These are phyloP conservation scores for Rotaria macrura DNA, from an alignment of 2,888 invertebrate genomes.

Conservation along the genomic window DNA sequence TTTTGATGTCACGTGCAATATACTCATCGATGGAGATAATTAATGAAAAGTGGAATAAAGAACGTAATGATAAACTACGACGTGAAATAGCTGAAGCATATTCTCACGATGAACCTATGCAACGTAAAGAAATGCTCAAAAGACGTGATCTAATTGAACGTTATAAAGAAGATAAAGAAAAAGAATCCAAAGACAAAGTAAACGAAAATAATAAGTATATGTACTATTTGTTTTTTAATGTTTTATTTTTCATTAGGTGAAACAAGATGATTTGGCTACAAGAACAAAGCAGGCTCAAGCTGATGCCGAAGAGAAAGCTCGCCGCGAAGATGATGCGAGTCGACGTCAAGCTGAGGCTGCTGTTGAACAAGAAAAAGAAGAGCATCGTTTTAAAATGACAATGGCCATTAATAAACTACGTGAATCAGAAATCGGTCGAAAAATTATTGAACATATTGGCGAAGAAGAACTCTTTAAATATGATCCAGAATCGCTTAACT, in stretches of 20 bases:
- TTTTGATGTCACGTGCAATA: slow-evolving; percentile 20
- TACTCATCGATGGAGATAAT: slow-evolving; percentile 22
- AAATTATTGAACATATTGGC: neutral
- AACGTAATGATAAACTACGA: slow-evolving; percentile 18
- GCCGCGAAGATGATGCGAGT: neutral
- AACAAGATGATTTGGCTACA: neutral
- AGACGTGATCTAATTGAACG: slow-evolving; percentile 1
- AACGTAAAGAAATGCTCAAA: neutral
- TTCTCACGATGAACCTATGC: neutral
- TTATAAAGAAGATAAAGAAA: slow-evolving; percentile 15
- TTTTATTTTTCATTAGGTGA: neutral
- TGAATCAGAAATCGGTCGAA: neutral
- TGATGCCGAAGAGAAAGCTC: neutral
- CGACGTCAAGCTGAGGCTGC: neutral
- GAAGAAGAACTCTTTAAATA: neutral
- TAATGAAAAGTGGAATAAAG: neutral
- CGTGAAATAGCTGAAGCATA: slow-evolving; percentile 4
- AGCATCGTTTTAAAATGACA: neutral
- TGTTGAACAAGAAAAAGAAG: neutral
- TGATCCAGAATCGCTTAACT: neutral
- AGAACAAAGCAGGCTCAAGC: neutral
- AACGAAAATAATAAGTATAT: neutral
- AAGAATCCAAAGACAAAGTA: neutral
- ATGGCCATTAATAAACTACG: slow-evolving; percentile 20
- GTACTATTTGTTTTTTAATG: neutral